A percentile compares a stretch with the other conserved stretches of the same genome.
These are phyloP conservation scores for Cyphotilapia sp. DNA, from an alignment of 2,113 vertebrate species.

Conservation along the genomic window DNA sequence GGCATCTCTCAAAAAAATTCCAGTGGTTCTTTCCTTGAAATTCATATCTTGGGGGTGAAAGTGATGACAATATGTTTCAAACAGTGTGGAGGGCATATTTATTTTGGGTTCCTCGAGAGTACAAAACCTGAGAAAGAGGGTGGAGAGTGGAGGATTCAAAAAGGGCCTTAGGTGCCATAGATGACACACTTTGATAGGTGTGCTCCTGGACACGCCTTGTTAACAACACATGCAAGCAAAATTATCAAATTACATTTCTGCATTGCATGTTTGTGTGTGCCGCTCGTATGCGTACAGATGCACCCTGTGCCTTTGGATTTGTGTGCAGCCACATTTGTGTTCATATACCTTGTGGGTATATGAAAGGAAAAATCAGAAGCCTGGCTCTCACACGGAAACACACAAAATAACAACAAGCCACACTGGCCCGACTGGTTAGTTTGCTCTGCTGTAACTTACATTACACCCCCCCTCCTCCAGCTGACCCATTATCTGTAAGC, in stretches of 20 bases:
- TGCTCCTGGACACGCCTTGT: conserved; percentile 27
- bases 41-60: conserved; percentile 51
- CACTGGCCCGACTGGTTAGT: conserved; percentile 55
- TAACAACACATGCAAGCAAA: conserved; percentile 17
- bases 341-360: background rate
- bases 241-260: background rate
- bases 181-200: conserved; percentile 55
- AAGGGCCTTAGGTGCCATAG: conserved; percentile 41
- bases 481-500: conserved; percentile 44
- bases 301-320: background rate
- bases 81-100: conserved; percentile 55
- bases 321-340: background rate
- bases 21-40: conserved; percentile 50
- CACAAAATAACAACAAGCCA: conserved; percentile 15
- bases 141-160: background rate
- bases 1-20: conserved; percentile 44
- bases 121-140: conserved; percentile 8
- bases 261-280: background rate
- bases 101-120: conserved; percentile 45
- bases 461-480: background rate
- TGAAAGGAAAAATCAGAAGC: background rate
- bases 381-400: background rate
- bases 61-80: conserved; percentile 53
- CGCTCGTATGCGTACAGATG: background rate
- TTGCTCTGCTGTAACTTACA: conserved; percentile 6